A percentile compares a stretch with the other conserved stretches of the same genome.
These are phyloP conservation scores for Drosophila sechellia DNA, from an alignment of 1,140 invertebrate genomes.

Conservation along the genomic window DNA sequence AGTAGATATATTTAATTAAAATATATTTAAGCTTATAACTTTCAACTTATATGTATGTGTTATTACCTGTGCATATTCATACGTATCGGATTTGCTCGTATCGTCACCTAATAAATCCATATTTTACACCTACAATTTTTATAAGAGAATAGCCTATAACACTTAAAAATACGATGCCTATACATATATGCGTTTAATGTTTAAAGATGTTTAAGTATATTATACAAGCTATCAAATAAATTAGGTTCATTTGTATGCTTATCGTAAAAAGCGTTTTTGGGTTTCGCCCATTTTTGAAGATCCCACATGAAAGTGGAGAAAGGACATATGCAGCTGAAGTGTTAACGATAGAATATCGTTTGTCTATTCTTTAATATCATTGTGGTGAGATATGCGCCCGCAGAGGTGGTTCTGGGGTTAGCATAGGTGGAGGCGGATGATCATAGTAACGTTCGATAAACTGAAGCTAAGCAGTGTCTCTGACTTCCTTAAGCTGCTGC, in stretches of 20 bases:
- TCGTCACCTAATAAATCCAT: conserved; percentile 49
- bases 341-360: conserved; percentile 26
- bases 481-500: conserved; percentile 17
- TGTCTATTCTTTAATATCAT: conserved; percentile 37
- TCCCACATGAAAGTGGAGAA: conserved; percentile 42
- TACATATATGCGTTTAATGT: conserved; percentile 20
- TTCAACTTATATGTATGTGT: conserved; percentile 26
- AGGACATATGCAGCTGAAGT: conserved; percentile 53
- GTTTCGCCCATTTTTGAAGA: conserved; percentile 33
- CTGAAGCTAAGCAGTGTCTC: conserved; percentile 14
- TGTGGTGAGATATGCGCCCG: conserved; percentile 36
- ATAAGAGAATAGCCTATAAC: conserved; percentile 73
- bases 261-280: conserved; percentile 66
- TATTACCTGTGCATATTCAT: conserved; percentile 58
- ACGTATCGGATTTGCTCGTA: conserved; percentile 41
- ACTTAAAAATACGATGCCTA: conserved; percentile 63
- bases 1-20: too few species aligned
- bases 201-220: conserved; percentile 41
- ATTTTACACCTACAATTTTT: conserved; percentile 64
- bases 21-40: neutral
- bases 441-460: conserved; percentile 50
- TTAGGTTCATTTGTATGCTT: conserved; percentile 69
- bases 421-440: conserved; percentile 30
- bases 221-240: conserved; percentile 74
- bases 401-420: conserved; percentile 20